Evolutionary conservation across 2,888 invertebrate species (phyloP).

Genomic region (Lypha dubia): DNA sequence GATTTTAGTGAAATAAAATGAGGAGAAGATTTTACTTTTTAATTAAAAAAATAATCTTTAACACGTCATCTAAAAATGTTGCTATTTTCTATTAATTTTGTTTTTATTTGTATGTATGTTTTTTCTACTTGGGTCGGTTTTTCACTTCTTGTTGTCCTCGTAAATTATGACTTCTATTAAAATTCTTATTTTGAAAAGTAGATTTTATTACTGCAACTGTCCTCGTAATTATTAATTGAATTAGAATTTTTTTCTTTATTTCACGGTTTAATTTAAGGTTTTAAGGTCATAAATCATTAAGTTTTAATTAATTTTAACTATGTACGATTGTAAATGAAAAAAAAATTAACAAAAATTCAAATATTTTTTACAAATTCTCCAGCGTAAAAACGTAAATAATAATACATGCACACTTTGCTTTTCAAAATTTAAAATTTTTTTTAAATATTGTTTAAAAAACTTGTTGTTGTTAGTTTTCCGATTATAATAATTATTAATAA

Average conservation of each 20-base stretch:
- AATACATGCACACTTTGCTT: no score
- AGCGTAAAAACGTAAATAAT: no score
- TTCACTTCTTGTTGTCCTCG: background rate
- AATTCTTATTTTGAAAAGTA: constrained; percentile 12
- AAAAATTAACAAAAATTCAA: no score
- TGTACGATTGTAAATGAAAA: no score
- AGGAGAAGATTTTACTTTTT: constrained; percentile 54
- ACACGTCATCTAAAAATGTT: constrained; percentile 71
- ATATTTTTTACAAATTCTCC: no score
- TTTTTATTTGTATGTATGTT: constrained; percentile 17
- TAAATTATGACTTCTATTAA: constrained; percentile 39
- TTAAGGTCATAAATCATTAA: background rate
- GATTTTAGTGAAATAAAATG: constrained; percentile 33
- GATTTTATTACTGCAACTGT: constrained; percentile 16
- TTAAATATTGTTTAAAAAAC: no score
- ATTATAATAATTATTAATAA: no score
- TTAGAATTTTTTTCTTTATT: background rate
- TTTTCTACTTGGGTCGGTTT: background rate
- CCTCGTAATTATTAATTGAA: constrained; percentile 6
- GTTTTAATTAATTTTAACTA: no score
- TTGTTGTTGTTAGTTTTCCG: no score
- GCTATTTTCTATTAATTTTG: constrained; percentile 61
- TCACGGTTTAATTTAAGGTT: background rate
- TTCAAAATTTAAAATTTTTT: no score
- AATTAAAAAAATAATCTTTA: constrained; percentile 70